Base-by-base conservation (phyloP, 2,888 invertebrate species). In the Amblyteles armatorius region DNA sequence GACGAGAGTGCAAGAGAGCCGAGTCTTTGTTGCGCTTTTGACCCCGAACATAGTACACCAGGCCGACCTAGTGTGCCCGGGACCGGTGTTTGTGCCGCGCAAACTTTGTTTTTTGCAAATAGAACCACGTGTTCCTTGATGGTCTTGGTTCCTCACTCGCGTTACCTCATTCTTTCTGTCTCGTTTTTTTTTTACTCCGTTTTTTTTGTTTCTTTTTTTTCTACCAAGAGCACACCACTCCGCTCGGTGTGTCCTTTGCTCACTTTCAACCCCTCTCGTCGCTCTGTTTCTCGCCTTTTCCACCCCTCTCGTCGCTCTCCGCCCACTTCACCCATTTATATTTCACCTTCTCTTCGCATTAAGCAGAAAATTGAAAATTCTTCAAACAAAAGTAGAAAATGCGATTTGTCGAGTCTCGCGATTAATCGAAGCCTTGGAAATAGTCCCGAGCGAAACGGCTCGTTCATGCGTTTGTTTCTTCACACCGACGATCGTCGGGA, bases 91-190 rank as follows among this genome's bases (percentile, higher is more conserved):
- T 93, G 92, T 92, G 92, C 91, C 91, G 91, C 89, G 92, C 91
- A 93, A 93, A 93, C 92, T 92, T 92, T 92, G 92, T 93, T 93
- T 44, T 92, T 92, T 92, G 91, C 92, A 93, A 93, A 93, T 92
- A 92, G 91, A 92, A 91, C 91, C 91, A 90, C 92, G 90, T 91
- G 91, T 91, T 91, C 88, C 89, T 89, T 79, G 76, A 72, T 74
- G 86, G 79, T 79, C 82, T 80, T 78, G 74, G 88, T 87, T 84
- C 84, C 84, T 68, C 87, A 79, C 74, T 77, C 55, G 73, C 80
- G n/a, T 82, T 74, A 73, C 33, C 81, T 82, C 82, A 40, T 52
- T 60, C 68, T 69, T 55, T 26, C 71, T 67, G 72, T 26, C 84
- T 57, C 74, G 63, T 81, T 78, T 78, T 72, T 36, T 82, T 77